A percentile compares a stretch with the other conserved stretches of the same genome.
Conservation (phyloP, 2,888 invertebrate genomes). For the Dyspetes luteomarginatus region DNA sequence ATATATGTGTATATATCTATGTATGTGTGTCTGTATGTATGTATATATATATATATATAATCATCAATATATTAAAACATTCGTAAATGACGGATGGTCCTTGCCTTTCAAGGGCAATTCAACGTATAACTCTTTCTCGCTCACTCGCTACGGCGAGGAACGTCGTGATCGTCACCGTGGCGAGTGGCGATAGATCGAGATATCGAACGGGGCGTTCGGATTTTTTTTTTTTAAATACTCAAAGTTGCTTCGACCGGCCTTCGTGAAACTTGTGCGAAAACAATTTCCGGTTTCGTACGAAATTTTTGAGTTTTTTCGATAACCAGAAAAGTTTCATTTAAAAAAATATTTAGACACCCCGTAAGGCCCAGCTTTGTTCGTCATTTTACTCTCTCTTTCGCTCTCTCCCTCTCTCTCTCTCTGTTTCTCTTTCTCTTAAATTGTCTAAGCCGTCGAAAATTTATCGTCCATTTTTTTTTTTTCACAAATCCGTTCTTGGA, state of each 20-base stretch:
- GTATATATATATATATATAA: conserved; percentile 51
- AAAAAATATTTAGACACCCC: conserved; percentile 13
- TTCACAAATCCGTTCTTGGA: too few relatives aligned
- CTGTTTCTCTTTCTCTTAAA: conserved; percentile 54
- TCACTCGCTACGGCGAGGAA: conserved; percentile 58
- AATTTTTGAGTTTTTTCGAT: not conserved
- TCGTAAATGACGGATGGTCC: conserved; percentile 66
- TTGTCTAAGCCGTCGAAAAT: conserved; percentile 59
- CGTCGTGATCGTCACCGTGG: conserved; percentile 52
- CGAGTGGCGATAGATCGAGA: conserved; percentile 49
- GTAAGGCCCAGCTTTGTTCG: conserved; percentile 56
- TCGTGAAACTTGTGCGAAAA: not conserved
- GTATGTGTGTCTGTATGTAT: too few relatives aligned
- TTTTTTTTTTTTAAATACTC: not conserved
- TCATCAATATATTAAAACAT: conserved; percentile 68
- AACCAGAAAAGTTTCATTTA: not conserved
- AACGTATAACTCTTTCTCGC: conserved; percentile 30
- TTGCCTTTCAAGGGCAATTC: conserved; percentile 54
- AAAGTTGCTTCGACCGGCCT: not conserved
- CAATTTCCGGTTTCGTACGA: not conserved
- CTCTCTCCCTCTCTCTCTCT: not conserved
- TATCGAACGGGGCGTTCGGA: conserved; percentile 33
- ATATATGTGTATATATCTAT: conserved; percentile 61
- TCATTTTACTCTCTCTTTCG: conserved; percentile 35
- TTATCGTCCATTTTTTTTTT: conserved; percentile 22